Evolutionary conservation across 2,797 vertebrate species (phyloP).

Genomic region (Lutjanus argentimaculatus): DNA sequence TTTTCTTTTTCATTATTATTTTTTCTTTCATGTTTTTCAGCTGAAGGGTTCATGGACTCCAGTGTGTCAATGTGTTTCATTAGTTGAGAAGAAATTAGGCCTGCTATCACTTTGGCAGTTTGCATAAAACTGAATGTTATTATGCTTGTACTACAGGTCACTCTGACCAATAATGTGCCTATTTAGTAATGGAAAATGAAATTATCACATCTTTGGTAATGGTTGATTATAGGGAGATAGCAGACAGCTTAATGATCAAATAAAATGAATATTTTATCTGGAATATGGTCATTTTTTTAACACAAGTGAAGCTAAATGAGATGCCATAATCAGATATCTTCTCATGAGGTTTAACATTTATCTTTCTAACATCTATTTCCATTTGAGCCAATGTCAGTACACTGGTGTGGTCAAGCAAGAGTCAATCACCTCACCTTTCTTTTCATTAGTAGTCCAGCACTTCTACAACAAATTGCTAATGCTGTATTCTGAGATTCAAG

Average conservation of each 20-base stretch:
- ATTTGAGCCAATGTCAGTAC: not conserved
- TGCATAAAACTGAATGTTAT: not conserved
- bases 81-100: not conserved
- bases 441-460: not conserved
- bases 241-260: not conserved
- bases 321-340: constrained; percentile 3
- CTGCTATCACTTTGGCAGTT: not conserved
- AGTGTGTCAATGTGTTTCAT: not conserved
- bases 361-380: not conserved
- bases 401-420: not conserved
- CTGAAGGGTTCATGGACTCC: not conserved
- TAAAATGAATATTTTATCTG: not conserved
- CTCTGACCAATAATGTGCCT: not conserved
- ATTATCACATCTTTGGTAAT: not conserved
- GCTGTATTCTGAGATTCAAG: too few relatives aligned
- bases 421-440: not conserved
- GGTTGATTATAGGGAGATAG: not conserved
- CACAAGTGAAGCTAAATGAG: not conserved
- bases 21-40: not conserved
- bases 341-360: not conserved
- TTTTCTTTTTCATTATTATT: not conserved
- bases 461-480: not conserved
- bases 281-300: not conserved
- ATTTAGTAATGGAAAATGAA: not conserved
- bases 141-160: not conserved